Evolutionary conservation across 2,888 invertebrate species (phyloP), one percentile per base, ranked within the genome.

Genomic region (Heliconius sara): DNA sequence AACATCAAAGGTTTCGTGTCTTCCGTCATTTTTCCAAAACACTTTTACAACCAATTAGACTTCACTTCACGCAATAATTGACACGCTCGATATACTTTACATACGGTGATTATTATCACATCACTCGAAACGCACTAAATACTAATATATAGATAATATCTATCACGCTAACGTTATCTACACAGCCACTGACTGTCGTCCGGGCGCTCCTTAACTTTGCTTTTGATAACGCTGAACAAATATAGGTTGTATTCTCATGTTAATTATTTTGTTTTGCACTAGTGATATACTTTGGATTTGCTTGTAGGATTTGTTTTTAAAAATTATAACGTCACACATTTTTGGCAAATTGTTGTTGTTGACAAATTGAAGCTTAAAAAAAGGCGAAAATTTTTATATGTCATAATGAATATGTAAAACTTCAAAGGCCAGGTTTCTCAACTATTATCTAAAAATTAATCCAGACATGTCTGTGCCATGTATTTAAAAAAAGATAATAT

Each of bases 1-100:
- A 89, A 86, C 66, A 94, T 79, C 72, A 93, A 84, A 3, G 93
- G 93, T 74, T 91, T 91, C 66, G 83, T 86, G 78, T 91, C 88
- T 65, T 90, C 92, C 6, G 87, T 86, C 91, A 91, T 93, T 81
- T 83, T 87, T 68, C 52, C 72, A 81, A 68, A 77, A 79, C 79
- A 79, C 73, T 66, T 12, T 70, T 47, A 77, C 80, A 65, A 25
- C 63, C 63, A 78, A 72, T 65, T 47, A 43, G 39, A 60, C 12
- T 78, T 25, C 16, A 73, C n/a, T 60, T 25, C 74, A 43, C 43
- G 13, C 65, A n/a, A 34, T 10, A 73, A 75, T 43, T 66, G 5
- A 19, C 75, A 75, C 27, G 39, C 43, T 27, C 75, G 22, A 2
- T 43, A n/a, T 19, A 22, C 22, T 27, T 25, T 6, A 71, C 19